Evolutionary conservation across 2,113 vertebrate species (phyloP), one percentile per base, ranked within the genome.

Genomic region (Sisor rabdophorus): DNA sequence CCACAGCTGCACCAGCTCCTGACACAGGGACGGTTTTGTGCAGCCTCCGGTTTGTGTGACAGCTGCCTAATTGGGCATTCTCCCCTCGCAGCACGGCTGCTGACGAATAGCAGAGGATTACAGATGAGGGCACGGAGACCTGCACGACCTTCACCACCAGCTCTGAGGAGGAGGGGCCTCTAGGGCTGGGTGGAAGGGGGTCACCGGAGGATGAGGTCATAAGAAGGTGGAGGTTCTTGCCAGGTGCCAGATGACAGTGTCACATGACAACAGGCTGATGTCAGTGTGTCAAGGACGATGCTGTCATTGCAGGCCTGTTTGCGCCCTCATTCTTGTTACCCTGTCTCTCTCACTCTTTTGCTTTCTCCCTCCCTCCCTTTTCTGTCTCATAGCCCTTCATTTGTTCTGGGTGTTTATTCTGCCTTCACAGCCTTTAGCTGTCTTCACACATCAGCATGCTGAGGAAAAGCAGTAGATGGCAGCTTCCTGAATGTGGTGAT

Each of bases 51-150:
- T 94, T 93, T 95, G 95, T 94, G 94, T 95, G 95, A 96, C 96
- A 98, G 95, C 95, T 97, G 95, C 95, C 95, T 97, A 97, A 98
- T 98, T 98, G 96, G 95, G 95, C 95, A 97, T 96, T 97, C 95
- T 96, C 93, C 93, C 93, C 95, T 95, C 93, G 95, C 95, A 94
- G 93, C 89, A 86, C 93, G 93, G 91, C 94, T 93, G 92, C 94
- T 97, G 96, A 96, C 95, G 95, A 96, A 97, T 97, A 93, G 94
- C 93, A 92, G 91, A 93, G 94, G 95, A 96, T 97, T 96, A 97
- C 94, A 96, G 95, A 97, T 95, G 95, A 98, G 96, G 95, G 94
- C 95, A 96, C 84, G 80, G 92, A 96, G 96, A 97, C 95, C 95
- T 86, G 79, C 90, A 93, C 92, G 95, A 97, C 95, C 96, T 98